Conservation (phyloP, 2,888 invertebrate genomes). For the Ennomos quercinarius region DNA sequence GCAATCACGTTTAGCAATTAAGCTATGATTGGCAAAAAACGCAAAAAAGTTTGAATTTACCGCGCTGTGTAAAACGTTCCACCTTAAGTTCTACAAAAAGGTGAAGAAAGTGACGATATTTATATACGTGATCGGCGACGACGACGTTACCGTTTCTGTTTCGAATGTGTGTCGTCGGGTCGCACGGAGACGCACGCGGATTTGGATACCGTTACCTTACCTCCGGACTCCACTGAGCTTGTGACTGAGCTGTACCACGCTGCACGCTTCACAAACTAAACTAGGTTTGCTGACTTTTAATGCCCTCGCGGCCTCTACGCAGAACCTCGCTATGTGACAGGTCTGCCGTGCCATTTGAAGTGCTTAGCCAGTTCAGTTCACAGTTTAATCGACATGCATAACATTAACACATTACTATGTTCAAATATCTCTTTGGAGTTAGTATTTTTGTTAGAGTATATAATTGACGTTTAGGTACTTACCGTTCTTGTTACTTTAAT, state of each 20-base stretch:
- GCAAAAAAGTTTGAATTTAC: too few relatives aligned
- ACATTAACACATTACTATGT: too few relatives aligned
- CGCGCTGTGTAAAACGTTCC: too few relatives aligned
- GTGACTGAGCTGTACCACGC: conserved; percentile 56
- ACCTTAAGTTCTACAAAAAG: conserved; percentile 27
- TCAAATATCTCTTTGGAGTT: too few relatives aligned
- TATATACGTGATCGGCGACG: conserved; percentile 44
- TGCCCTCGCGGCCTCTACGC: conserved; percentile 16
- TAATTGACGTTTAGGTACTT: too few relatives aligned
- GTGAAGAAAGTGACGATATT: conserved; percentile 50
- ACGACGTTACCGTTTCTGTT: conserved; percentile 43
- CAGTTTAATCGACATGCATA: too few relatives aligned
- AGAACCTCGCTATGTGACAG: conserved; percentile 6
- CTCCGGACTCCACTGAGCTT: neutral
- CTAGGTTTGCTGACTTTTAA: conserved; percentile 12
- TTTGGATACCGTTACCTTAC: conserved; percentile 37
- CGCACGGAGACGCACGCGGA: conserved; percentile 42
- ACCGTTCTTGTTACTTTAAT: too few relatives aligned
- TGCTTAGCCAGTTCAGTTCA: too few relatives aligned
- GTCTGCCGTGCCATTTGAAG: too few relatives aligned
- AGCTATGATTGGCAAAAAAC: too few relatives aligned
- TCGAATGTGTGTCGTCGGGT: conserved; percentile 59
- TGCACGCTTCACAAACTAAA: conserved; percentile 44
- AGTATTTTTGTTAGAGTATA: too few relatives aligned
- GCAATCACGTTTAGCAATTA: too few relatives aligned